Conservation (phyloP, 2,113 vertebrate genomes). For the Excalfactoria chinensis region DNA sequence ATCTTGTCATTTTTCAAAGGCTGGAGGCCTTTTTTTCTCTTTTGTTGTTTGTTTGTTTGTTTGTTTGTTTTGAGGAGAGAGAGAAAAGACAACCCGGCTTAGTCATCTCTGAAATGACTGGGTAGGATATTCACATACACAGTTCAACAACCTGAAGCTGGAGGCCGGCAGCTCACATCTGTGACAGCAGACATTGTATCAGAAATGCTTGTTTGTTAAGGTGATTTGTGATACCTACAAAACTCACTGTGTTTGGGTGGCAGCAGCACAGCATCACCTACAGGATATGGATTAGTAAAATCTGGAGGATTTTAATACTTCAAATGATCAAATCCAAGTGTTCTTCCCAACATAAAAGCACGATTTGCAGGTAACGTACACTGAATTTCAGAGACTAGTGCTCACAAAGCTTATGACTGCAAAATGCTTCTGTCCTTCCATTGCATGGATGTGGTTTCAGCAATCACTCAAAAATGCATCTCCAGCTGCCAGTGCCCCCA, state of each 20-base stretch:
- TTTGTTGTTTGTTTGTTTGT: neutral
- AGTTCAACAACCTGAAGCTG: neutral
- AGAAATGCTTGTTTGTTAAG: neutral
- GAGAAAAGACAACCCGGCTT: slow-evolving; percentile 2
- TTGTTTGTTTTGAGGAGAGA: neutral
- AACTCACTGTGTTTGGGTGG: neutral
- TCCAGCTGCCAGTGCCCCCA: neutral
- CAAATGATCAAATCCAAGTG: neutral
- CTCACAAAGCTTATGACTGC: neutral
- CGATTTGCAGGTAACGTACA: neutral
- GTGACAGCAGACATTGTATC: neutral
- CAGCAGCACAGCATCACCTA: neutral
- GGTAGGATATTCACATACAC: neutral
- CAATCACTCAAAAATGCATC: neutral
- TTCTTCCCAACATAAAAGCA: neutral
- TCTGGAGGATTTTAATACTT: neutral
- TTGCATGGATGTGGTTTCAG: neutral
- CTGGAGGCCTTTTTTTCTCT: neutral
- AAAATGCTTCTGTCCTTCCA: neutral
- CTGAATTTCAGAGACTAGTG: neutral
- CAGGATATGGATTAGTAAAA: neutral
- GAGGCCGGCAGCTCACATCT: neutral
- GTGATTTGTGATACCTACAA: neutral
- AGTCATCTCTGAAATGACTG: slow-evolving; percentile 12
- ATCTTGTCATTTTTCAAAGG: neutral